Evolutionary conservation across 2,888 invertebrate genomes (phyloP).

Genomic region (Xestoiulus laeticollis): DNA sequence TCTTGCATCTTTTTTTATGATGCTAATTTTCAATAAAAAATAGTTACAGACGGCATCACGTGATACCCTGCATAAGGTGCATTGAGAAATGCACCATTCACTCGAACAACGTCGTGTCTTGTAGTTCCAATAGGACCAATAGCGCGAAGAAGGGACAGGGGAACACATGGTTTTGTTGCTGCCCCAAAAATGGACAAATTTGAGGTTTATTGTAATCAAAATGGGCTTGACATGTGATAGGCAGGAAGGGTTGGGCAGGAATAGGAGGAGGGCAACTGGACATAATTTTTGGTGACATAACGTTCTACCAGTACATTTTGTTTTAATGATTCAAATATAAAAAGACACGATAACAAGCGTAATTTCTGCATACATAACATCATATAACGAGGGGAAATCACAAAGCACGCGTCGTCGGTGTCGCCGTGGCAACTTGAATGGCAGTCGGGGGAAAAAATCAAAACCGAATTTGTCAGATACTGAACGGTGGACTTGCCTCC

Average conservation of each 20-base stretch:
- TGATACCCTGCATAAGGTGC: too few species aligned
- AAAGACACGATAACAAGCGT: slow-evolving; percentile 43
- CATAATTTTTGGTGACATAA: slow-evolving; percentile 40
- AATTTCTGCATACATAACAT: slow-evolving; percentile 43
- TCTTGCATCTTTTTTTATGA: too few species aligned
- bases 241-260: background rate
- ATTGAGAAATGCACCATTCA: too few species aligned
- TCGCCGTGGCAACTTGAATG: slow-evolving; percentile 11
- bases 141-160: slow-evolving; percentile 27
- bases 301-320: slow-evolving; percentile 41
- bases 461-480: background rate
- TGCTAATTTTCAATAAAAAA: too few species aligned
- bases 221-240: slow-evolving; percentile 34
- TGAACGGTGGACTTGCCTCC: background rate
- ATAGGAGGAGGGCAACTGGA: slow-evolving; percentile 1
- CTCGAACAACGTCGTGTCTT: too few species aligned
- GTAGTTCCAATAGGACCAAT: background rate
- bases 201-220: slow-evolving; percentile 43
- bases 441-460: slow-evolving; percentile 27
- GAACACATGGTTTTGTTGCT: slow-evolving; percentile 29
- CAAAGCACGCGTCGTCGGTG: slow-evolving; percentile 15
- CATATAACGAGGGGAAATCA: slow-evolving; percentile 43
- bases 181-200: slow-evolving; percentile 43
- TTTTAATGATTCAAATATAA: slow-evolving; percentile 43
- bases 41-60: too few species aligned